Conservation (phyloP, 2,888 invertebrate species). For the Cataglyphis rosenhaueri region DNA sequence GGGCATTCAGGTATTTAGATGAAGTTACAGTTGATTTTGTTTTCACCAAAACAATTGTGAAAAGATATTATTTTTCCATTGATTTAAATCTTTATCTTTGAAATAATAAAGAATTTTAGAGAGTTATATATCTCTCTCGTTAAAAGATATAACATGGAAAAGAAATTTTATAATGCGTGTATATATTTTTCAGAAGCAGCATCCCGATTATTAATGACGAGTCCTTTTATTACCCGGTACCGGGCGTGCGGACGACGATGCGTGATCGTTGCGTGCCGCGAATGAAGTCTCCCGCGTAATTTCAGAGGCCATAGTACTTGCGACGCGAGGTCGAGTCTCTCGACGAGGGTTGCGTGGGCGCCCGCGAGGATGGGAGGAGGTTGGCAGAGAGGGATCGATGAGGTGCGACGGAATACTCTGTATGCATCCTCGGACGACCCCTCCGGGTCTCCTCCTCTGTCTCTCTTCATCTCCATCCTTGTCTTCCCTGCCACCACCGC, state of each 20-base stretch:
- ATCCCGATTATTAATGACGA: background rate
- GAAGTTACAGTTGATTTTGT: background rate
- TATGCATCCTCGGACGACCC: slow-evolving; percentile 67
- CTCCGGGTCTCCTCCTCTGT: slow-evolving; percentile 11
- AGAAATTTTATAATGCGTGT: background rate
- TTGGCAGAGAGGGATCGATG: slow-evolving; percentile 76
- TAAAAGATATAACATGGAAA: background rate
- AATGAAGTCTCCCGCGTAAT: slow-evolving; percentile 80
- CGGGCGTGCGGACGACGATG: slow-evolving; percentile 59
- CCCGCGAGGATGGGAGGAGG: slow-evolving; percentile 37
- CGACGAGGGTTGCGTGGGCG: slow-evolving; percentile 45
- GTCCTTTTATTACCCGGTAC: background rate
- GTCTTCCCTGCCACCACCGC: background rate
- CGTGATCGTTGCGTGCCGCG: slow-evolving; percentile 73
- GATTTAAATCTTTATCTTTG: background rate
- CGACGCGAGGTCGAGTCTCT: slow-evolving; percentile 47
- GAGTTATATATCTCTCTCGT: background rate
- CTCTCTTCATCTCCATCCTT: background rate
- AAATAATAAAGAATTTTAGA: background rate
- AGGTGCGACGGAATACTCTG: slow-evolving; percentile 72
- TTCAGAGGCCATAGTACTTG: slow-evolving; percentile 66
- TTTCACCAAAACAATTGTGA: background rate
- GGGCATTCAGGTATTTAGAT: background rate
- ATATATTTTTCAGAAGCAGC: background rate
- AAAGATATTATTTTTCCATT: background rate